Base-by-base conservation (phyloP, 2,797 vertebrate genomes). In the Anabas testudineus region DNA sequence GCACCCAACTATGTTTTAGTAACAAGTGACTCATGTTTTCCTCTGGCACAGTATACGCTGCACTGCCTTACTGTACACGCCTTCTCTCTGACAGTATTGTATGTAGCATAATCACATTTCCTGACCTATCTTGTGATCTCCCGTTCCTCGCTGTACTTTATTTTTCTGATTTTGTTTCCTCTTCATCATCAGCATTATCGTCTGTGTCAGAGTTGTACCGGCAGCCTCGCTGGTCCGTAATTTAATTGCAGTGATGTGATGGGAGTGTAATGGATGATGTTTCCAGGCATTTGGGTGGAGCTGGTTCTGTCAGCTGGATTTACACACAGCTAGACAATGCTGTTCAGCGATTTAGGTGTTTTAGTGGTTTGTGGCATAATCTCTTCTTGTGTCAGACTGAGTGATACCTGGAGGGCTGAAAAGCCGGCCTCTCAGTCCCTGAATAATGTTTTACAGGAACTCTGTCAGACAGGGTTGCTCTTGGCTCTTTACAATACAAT, bases 1-100 rank as follows among this genome's bases (percentile, higher is more conserved):
- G 58, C 72, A n/a, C n/a, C 4, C 22, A 32, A 3, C 26, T 59
- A 41, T 76, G 61, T 67, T 67, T 67, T 22, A 58, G 55, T 51
- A 76, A 76, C 42, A 18, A 53, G 42, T 88, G 85, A 87, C 70
- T 87, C 78, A 74, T 74, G 61, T 19, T 64, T 83, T 81, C 67
- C 45, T 37, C 45, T 56, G 62, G 36, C 47, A 42, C 46, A 9
- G n/a, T 65, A 59, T 43, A 15, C 26, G 41, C 70, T 52, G 34
- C 52, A 30, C 37, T 72, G 45, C 49, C 28, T 63, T 63, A n/a
- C n/a, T n/a, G n/a, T n/a, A 4, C 48, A 15, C 37, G 15, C 30
- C 30, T 21, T 42, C 15, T 32, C 22, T 70, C 64, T 26, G 22
- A 54, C 70, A 19, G 37, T 24, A 71, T 55, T 59, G 41, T 48